A percentile compares a stretch with the other conserved stretches of the same genome.
Evolutionary conservation across 1,140 invertebrate species (phyloP).

Genomic region (Bombyx mandarina): DNA sequence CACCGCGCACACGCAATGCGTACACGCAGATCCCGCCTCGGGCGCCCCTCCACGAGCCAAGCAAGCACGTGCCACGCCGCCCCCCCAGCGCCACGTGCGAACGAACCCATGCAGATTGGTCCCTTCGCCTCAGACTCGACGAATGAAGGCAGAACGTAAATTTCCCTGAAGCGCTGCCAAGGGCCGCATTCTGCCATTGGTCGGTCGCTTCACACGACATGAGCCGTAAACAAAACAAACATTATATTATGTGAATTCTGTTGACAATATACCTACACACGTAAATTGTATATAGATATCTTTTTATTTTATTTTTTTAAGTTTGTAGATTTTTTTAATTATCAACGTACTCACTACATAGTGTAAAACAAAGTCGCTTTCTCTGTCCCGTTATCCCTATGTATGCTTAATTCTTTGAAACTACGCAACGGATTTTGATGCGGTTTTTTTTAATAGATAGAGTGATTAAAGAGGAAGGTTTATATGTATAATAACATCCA

Average conservation of each 20-base stretch:
- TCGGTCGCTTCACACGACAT: slow-evolving; percentile 1
- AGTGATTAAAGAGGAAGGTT: too few species aligned
- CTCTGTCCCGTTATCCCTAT: too few species aligned
- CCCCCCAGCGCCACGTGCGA: slow-evolving; percentile 30
- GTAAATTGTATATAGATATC: background rate
- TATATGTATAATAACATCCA: too few species aligned
- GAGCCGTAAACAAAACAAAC: background rate
- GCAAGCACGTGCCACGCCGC: slow-evolving; percentile 18
- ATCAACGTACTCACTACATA: too few species aligned
- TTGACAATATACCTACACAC: background rate
- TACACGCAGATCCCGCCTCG: slow-evolving; percentile 41
- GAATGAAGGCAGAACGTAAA: slow-evolving; percentile 38
- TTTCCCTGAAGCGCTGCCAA: slow-evolving; percentile 44
- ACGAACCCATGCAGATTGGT: slow-evolving; percentile 45
- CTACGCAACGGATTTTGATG: too few species aligned
- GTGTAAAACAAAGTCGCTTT: too few species aligned
- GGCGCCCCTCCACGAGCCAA: slow-evolving; percentile 24
- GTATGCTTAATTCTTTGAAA: too few species aligned
- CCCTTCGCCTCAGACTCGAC: slow-evolving; percentile 34
- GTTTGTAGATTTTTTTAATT: too few species aligned
- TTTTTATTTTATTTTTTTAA: too few species aligned
- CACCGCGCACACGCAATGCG: slow-evolving; percentile 54
- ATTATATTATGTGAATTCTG: background rate
- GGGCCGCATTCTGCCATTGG: slow-evolving; percentile 26
- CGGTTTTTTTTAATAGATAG: too few species aligned